Base-by-base conservation (phyloP, 2,797 vertebrate genomes). In the Dicrostonyx torquatus region DNA sequence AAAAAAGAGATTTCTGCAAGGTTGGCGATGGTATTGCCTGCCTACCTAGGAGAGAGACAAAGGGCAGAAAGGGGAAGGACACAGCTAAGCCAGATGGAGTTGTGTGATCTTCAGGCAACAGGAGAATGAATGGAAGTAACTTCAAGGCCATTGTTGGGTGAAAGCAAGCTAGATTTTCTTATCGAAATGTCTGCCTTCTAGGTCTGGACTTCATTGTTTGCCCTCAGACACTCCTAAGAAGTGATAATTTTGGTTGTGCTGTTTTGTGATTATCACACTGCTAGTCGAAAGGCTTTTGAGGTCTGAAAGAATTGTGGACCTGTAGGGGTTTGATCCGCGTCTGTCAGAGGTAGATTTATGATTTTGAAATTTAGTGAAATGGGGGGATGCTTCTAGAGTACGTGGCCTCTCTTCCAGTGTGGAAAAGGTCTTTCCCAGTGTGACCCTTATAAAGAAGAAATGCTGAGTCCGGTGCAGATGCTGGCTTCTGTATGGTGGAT, bases 361-460 rank as follows among this genome's bases (percentile, higher is more conserved):
- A 68, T 73, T 10, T 20, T 68, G 34, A n/a, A n/a, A 62, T 92
- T n/a, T 43, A 86, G 11, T 15, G 68, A 85, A 89, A 89, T 76
- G 17, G 34, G 89, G 20, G 34, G 6, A 85, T 26, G 20, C 60
- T 68, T 92, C 31, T 75, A 89, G 75, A 64, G 22, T 43, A 40
- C 9, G 53, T 91, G 83, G 10, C 29, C 6, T 6, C 20, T 66
- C 2, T 76, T 87, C 4, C 2, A 22, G 8, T 50, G 20, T 78
- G 62, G 22, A 31, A 7, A 26, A 60, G 77, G 14, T 12, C 7
- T 55, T 2, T 76, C 87, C 4, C 2, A 29, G 8, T 58, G 34
- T 84, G 53, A 7, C 18, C 31, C 66, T 68, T 68, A 8, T 68
- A 70, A 87, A 77, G 76, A 87, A 11, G 15, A 91, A 68, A 45